A percentile compares a stretch with the other conserved stretches of the same genome.
Evolutionary conservation across 2,113 vertebrate genomes (phyloP).

Genomic region (Crotalus helleri): DNA sequence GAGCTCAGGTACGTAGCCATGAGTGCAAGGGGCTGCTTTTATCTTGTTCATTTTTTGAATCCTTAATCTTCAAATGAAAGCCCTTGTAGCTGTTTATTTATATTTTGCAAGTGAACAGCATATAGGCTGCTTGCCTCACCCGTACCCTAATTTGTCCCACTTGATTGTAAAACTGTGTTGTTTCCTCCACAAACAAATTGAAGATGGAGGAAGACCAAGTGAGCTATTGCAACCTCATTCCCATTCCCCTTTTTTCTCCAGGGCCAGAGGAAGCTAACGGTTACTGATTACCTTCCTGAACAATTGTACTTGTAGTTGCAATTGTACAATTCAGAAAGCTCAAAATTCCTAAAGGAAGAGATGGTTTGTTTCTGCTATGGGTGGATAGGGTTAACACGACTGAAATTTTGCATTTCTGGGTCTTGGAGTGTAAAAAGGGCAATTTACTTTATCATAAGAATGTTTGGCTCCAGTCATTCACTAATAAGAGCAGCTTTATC

Average conservation of each 20-base stretch:
- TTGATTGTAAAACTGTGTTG: background rate
- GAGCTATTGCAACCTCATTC: background rate
- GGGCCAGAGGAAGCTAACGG: background rate
- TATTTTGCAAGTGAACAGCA: background rate
- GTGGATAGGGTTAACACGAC: background rate
- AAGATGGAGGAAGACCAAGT: background rate
- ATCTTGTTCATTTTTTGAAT: constrained; percentile 39
- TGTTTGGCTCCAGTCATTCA: background rate
- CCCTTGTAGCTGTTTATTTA: constrained; percentile 27
- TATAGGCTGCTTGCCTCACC: background rate
- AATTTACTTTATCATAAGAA: background rate
- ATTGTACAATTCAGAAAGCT: background rate
- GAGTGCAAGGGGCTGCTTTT: constrained; percentile 23
- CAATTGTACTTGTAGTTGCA: too few relatives aligned
- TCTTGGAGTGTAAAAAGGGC: background rate
- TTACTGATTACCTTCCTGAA: background rate
- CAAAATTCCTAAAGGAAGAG: background rate
- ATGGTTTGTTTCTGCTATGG: background rate
- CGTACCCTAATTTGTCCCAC: background rate
- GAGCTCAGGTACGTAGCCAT: constrained; percentile 29
- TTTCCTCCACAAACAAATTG: background rate
- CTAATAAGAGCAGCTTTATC: background rate
- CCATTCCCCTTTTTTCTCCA: background rate
- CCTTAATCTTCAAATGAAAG: constrained; percentile 31
- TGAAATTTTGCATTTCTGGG: background rate